These are phyloP conservation scores for Gymnoscelis rufifasciata DNA, from an alignment of 2,888 invertebrate genomes.

Conservation along the genomic window DNA sequence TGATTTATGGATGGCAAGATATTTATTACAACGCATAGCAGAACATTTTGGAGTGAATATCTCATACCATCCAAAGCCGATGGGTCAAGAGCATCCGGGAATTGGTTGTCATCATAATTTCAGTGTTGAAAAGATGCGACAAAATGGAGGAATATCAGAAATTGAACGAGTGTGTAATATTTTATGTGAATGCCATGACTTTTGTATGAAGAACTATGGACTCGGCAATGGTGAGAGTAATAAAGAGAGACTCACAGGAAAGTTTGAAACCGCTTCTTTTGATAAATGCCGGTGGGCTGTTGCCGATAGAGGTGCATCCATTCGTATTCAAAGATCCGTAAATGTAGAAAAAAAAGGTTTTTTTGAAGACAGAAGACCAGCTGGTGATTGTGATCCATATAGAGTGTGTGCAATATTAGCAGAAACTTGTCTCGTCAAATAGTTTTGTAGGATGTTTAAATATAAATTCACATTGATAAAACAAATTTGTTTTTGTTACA, in stretches of 20 bases:
- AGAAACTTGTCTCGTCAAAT: slow-evolving; percentile 41
- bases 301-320: slow-evolving; percentile 94
- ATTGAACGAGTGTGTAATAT: slow-evolving; percentile 95
- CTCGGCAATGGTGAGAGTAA: slow-evolving; percentile 94
- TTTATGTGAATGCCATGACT: slow-evolving; percentile 58
- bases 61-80: slow-evolving; percentile 84
- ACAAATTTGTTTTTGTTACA: too few species aligned
- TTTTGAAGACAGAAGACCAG: slow-evolving; percentile 94
- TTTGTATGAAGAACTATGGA: slow-evolving; percentile 95
- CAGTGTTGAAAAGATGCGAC: slow-evolving; percentile 91
- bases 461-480: too few species aligned
- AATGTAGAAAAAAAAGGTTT: slow-evolving; percentile 92
- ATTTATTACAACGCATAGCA: slow-evolving; percentile 88
- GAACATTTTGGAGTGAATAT: slow-evolving; percentile 90
- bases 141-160: slow-evolving; percentile 82
- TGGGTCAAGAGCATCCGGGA: slow-evolving; percentile 91
- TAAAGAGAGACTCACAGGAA: slow-evolving; percentile 93
- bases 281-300: slow-evolving; percentile 92
- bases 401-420: slow-evolving; percentile 71
- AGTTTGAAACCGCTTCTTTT: slow-evolving; percentile 96
- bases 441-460: background rate
- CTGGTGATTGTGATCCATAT: slow-evolving; percentile 95
- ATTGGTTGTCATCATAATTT: slow-evolving; percentile 94
- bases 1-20: slow-evolving; percentile 92
- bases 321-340: slow-evolving; percentile 94